Evolutionary conservation across 2,113 vertebrate species (phyloP), one percentile per base, ranked within the genome.

Genomic region (Anguilla japonica): DNA sequence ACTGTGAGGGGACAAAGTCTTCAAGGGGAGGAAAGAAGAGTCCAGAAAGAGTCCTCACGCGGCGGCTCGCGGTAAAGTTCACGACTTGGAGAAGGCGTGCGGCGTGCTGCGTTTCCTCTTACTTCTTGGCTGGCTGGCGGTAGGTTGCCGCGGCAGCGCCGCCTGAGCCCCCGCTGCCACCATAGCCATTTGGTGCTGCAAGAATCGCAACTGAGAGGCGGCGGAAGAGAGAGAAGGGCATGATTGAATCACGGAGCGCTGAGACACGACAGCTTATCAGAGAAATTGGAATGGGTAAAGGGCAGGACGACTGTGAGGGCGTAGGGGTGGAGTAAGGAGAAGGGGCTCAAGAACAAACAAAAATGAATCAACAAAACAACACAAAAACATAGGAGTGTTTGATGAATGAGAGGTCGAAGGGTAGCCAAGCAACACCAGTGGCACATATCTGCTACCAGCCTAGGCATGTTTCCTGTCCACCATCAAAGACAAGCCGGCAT

Each of bases 71-170:
- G 84, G 81, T 89, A n/a, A 83, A n/a, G 92, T 94, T 75, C 94
- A 96, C 81, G 94, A 94, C 88, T 95, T 95, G 39, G 96, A 95
- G 90, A 96, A 95, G 87, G 95, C 90, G 1, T 95, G 93, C 3
- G 96, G 93, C 6, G 95, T 92, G 92, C 96, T 95, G 95, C 97
- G 96, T 93, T 97, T 98, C 95, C 96, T 93, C 95, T 97, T 98
- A 99, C 96, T 99, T 98, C 97, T 97, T 98, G 97, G 96, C 94
- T 95, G 97, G 96, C 92, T 98, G 97, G 96, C 96, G 97, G 97
- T 96, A 97, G 95, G 98, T 84, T 92, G 98, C 78, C 60, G 96
- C 46, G 95, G 96, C 39, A 91, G 95, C 90, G 93, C 95, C 94
- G 96, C 95, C 92, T 95, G 96, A 88, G 94, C 91, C 57, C 91